Base-by-base conservation (phyloP, 2,113 vertebrate genomes). In the Xerus inauris region DNA sequence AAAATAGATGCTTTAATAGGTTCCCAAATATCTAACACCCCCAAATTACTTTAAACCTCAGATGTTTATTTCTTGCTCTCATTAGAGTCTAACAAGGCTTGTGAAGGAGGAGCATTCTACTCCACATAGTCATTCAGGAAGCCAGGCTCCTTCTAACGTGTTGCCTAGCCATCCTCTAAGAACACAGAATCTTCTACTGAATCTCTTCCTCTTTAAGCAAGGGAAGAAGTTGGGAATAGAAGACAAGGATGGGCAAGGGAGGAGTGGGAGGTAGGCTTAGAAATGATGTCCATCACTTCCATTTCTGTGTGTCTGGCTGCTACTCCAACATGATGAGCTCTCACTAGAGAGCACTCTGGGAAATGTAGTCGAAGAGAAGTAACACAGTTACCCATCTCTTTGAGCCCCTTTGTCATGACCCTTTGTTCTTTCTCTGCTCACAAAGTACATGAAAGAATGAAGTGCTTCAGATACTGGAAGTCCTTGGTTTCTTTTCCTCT, bases 341-440 rank as follows among this genome's bases (percentile, higher is more conserved):
- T 83, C 14, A 77, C 30, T 13, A 38, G 57, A 84, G 38, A 51
- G 65, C 13, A 59, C 4, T 59, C 54, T 79, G 22, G 62, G 38
- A 89, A 64, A 65, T 57, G 30, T n/a, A 57, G 40, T 45, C 67
- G 38, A 96, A 71, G 47, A 76, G 59, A 90, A 72, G 38, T 26
- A 72, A 45, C 2, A 19, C 9, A 17, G 24, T 57, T 3, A 62
- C 6, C 45, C 73, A 6, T 35, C 45, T 72, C n/a, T 87, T 75
- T 42, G 59, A 42, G 51, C 64, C 28, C 51, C 65, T 72, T 59
- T 47, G 51, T 17, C 49, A 26, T n/a, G 72, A 13, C 24, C 38
- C 49, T 72, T 59, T 91, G 38, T 77, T 59, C 6, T 30, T 22
- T 40, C 82, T 80, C 24, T 10, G 49, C 45, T 71, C 47, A 30